Conservation (phyloP, 2,888 invertebrate species). For the Leucania comma region DNA sequence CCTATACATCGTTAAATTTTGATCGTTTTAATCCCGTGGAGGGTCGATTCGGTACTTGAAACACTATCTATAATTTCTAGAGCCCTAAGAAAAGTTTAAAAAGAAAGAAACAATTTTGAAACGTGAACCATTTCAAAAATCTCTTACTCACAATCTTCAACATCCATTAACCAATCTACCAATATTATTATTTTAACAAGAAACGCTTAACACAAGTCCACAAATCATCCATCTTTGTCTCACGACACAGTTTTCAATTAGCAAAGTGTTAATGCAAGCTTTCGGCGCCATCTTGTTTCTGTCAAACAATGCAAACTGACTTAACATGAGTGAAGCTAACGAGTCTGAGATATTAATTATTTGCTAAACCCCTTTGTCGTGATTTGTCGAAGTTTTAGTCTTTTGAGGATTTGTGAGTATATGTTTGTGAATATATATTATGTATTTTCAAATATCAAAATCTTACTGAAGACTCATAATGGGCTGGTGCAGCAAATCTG, state of each 20-base stretch:
- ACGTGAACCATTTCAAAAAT: background rate
- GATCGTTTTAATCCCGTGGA: no score
- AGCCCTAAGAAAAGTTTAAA: no score
- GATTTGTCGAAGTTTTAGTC: constrained; percentile 33
- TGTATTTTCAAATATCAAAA: no score
- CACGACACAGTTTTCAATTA: constrained; percentile 57
- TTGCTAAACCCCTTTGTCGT: constrained; percentile 35
- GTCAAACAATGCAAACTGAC: constrained; percentile 58
- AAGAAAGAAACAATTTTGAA: no score
- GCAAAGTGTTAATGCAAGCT: constrained; percentile 60
- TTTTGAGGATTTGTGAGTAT: background rate
- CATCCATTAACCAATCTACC: background rate
- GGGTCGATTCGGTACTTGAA: no score
- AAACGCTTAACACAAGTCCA: constrained; percentile 38
- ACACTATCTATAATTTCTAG: no score
- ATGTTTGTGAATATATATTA: no score
- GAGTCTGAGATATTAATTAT: constrained; percentile 41
- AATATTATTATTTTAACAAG: constrained; percentile 10
- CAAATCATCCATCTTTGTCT: constrained; percentile 50
- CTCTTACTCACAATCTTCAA: background rate
- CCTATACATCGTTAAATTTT: no score
- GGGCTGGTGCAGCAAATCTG: no score
- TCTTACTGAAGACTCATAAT: no score
- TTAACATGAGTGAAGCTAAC: constrained; percentile 40
- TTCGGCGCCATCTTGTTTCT: constrained; percentile 55